phyloP scores from a whole-genome alignment of 2,797 vertebrate genomes.

The Cuculus canorus region DNA sequence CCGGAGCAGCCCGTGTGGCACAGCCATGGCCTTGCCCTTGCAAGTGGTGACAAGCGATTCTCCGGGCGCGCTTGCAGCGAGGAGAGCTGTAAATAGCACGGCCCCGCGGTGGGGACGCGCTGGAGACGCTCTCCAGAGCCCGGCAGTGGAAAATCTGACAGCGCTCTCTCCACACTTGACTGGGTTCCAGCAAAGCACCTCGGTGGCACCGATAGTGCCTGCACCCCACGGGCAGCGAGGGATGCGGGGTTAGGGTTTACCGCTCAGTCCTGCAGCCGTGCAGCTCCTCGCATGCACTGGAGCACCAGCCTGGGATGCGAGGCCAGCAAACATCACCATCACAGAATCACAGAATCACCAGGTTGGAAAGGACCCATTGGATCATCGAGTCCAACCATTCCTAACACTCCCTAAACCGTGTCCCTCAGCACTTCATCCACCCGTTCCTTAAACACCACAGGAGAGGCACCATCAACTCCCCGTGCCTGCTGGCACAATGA shows the following conservation, averaged over 20 bases:
- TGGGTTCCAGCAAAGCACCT: constrained; percentile 56
- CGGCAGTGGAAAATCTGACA: constrained; percentile 73
- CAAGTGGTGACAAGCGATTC: not conserved
- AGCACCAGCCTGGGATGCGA: fast-evolving
- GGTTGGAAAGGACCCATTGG: no score
- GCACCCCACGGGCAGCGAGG: fast-evolving
- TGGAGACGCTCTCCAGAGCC: constrained; percentile 53
- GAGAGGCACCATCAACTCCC: no score
- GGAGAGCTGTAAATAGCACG: constrained; percentile 45
- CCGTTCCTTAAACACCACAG: no score
- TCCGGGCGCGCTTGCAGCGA: not conserved
- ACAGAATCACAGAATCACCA: no score
- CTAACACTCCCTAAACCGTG: no score
- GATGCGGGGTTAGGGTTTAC: fast-evolving
- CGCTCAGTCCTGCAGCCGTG: not conserved
- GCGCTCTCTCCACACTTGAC: constrained; percentile 60
- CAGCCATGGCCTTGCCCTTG: not conserved
- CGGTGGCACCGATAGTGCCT: not conserved
- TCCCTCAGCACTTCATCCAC: no score
- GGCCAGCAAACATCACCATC: not conserved
- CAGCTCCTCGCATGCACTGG: fast-evolving
- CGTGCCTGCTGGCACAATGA: fast-evolving
- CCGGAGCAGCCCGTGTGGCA: not conserved
- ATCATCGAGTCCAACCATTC: no score
- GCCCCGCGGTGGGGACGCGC: not conserved